A percentile compares a stretch with the other conserved stretches of the same genome.
Evolutionary conservation across 2,113 vertebrate genomes (phyloP).

Genomic region (Forbesichthys papilliferus): DNA sequence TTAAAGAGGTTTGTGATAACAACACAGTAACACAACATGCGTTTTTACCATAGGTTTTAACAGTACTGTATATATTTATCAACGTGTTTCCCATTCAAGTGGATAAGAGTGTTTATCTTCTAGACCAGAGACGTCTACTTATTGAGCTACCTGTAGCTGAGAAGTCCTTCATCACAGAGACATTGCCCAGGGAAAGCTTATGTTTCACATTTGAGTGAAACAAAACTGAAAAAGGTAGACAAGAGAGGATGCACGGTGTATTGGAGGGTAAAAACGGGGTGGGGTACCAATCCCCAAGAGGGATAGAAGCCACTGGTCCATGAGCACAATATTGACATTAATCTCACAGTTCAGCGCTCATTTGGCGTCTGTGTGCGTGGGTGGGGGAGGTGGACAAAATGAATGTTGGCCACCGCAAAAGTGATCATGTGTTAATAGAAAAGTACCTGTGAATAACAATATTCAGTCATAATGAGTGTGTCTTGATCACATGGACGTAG

Average conservation of each 20-base stretch:
- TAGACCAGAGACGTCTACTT: background rate
- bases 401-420: no score
- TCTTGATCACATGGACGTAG: no score
- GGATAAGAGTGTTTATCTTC: background rate
- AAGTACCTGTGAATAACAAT: no score
- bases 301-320: slow-evolving; percentile 34
- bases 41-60: background rate
- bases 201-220: slow-evolving; percentile 71
- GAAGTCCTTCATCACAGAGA: background rate
- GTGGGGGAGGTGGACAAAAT: background rate
- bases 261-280: slow-evolving; percentile 58
- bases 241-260: slow-evolving; percentile 21
- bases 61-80: background rate
- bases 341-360: slow-evolving; percentile 46
- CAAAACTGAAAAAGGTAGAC: slow-evolving; percentile 55
- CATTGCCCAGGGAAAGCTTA: slow-evolving; percentile 7
- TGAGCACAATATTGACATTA: slow-evolving; percentile 25
- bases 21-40: background rate
- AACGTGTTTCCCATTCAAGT: background rate
- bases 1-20: background rate
- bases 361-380: slow-evolving; percentile 2
- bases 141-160: background rate
- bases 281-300: slow-evolving; percentile 54
- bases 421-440: no score
- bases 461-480: no score